These are phyloP conservation scores for Anthopleura xanthogrammica DNA, from an alignment of 92 coral and sea anemone species.

Conservation along the genomic window DNA sequence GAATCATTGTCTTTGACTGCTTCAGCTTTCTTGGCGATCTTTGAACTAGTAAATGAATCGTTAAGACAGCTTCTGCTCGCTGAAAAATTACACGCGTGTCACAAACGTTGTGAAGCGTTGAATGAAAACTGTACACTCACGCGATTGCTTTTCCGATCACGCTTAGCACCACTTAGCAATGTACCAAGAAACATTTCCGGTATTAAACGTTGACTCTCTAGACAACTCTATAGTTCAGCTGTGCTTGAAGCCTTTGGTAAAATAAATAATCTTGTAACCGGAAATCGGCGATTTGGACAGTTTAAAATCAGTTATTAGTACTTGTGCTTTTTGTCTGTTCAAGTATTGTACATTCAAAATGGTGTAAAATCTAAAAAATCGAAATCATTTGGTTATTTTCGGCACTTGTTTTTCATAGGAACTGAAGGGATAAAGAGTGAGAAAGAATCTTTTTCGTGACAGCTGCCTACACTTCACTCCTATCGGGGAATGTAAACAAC, in stretches of 20 bases:
- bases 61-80: background rate
- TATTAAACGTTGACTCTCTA: background rate
- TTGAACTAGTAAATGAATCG: background rate
- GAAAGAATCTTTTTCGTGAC: background rate
- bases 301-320: background rate
- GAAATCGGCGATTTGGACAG: conserved; percentile 22
- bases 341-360: background rate
- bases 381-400: too few species aligned
- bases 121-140: background rate
- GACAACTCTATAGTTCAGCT: background rate
- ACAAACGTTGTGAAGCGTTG: conserved; percentile 7
- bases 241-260: background rate
- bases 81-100: conserved; percentile 24
- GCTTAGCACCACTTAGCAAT: conserved; percentile 32
- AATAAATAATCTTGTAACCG: background rate
- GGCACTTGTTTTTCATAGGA: too few species aligned
- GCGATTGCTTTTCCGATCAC: conserved; percentile 22
- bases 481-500: background rate
- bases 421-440: too few species aligned
- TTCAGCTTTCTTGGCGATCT: background rate
- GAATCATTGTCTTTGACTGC: too few species aligned
- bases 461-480: background rate
- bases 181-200: conserved; percentile 25
- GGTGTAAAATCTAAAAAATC: too few species aligned
- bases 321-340: background rate